Evolutionary conservation across 2,888 invertebrate species (phyloP).

Genomic region (Leptura quadrifasciata): DNA sequence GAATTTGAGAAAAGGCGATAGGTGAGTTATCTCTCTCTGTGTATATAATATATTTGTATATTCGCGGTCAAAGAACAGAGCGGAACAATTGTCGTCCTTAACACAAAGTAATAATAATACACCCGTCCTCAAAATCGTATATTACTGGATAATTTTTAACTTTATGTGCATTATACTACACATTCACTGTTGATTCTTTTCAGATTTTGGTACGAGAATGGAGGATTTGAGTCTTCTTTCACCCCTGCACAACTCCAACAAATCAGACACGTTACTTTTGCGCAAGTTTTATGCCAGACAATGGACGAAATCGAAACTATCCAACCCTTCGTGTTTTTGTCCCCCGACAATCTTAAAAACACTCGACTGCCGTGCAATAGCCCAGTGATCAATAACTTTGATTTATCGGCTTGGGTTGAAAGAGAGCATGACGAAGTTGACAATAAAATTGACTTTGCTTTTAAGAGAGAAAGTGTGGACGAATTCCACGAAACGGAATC

Average conservation of each 20-base stretch:
- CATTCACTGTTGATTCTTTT: slow-evolving; percentile 22
- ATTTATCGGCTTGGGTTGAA: slow-evolving; percentile 80
- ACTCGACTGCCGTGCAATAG: slow-evolving; percentile 77
- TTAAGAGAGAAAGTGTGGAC: not conserved
- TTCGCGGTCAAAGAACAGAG: too few species aligned
- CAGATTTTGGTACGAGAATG: slow-evolving; percentile 90
- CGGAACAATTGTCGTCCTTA: not conserved
- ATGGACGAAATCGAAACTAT: slow-evolving; percentile 80
- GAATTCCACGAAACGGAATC: not conserved
- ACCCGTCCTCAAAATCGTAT: too few species aligned
- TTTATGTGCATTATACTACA: too few species aligned
- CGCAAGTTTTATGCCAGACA: slow-evolving; percentile 84
- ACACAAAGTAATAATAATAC: not conserved
- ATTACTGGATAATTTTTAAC: too few species aligned
- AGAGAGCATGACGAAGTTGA: slow-evolving; percentile 49
- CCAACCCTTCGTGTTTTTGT: slow-evolving; percentile 83
- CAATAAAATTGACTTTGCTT: slow-evolving; percentile 42
- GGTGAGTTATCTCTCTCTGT: slow-evolving; percentile 34
- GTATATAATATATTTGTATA: too few species aligned
- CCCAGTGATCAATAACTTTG: slow-evolving; percentile 76
- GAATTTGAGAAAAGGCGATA: slow-evolving; percentile 85
- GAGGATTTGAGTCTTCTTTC: slow-evolving; percentile 83
- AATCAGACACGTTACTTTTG: slow-evolving; percentile 81
- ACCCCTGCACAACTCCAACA: slow-evolving; percentile 86
- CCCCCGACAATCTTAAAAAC: slow-evolving; percentile 78